These are phyloP conservation scores for Pogonocherus hispidulus DNA, from an alignment of 2,888 invertebrate genomes.

Conservation along the genomic window DNA sequence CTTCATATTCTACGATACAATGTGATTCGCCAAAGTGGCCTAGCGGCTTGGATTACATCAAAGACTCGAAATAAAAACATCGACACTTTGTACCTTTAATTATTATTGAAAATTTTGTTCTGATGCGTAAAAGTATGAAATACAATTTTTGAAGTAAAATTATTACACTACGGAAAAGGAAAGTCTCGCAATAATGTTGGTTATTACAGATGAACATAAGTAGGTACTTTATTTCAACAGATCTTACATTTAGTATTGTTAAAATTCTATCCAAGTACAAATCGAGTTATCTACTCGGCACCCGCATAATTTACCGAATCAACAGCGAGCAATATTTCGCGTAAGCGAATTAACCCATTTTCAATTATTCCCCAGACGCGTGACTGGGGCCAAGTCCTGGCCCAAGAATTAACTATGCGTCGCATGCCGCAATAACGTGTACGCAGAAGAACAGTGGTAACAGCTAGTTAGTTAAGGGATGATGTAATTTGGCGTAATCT, in stretches of 20 bases:
- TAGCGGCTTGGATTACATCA: no score
- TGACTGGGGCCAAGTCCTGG: conserved; percentile 35
- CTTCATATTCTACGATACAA: no score
- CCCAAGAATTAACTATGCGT: conserved; percentile 43
- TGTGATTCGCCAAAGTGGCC: no score
- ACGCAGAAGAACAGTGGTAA: conserved; percentile 57
- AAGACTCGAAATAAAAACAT: no score
- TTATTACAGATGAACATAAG: no score
- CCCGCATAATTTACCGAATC: conserved; percentile 24
- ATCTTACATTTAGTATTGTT: neutral
- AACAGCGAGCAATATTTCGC: conserved; percentile 50
- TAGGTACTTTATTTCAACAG: neutral
- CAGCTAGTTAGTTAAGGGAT: conserved; percentile 65
- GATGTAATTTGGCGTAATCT: conserved; percentile 66
- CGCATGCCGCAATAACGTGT: conserved; percentile 37
- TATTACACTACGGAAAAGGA: no score
- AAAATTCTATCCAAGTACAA: neutral
- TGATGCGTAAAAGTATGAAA: no score
- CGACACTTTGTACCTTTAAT: no score
- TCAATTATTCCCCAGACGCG: conserved; percentile 40
- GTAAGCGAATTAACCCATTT: conserved; percentile 50
- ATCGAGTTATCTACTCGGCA: conserved; percentile 6
- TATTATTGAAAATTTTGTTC: no score
- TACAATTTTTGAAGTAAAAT: no score
- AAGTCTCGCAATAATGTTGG: no score